Evolutionary conservation across 35 echinoderm and acorn worm species (phyloP).

Genomic region (Nesometra sesokonis): DNA sequence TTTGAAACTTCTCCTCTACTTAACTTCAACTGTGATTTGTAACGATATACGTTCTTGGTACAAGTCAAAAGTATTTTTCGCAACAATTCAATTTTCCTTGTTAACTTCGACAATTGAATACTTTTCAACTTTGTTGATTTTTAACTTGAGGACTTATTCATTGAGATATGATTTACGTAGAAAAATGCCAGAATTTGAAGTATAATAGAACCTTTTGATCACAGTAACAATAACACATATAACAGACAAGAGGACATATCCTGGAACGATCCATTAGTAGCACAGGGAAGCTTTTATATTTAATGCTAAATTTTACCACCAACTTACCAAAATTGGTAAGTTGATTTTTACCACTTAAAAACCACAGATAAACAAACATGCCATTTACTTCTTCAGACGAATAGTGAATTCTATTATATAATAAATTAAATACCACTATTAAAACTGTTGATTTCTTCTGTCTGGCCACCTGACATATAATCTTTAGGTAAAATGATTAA

Average conservation of each 20-base stretch:
- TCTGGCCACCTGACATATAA: too few species aligned
- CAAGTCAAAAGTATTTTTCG: neutral
- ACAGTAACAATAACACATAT: neutral
- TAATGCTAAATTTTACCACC: too few species aligned
- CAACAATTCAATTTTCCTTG: too few species aligned
- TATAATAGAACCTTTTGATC: neutral
- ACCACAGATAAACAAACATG: too few species aligned
- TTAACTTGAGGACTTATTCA: neutral
- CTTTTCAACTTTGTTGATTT: neutral
- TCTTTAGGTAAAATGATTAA: too few species aligned
- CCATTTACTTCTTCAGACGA: too few species aligned
- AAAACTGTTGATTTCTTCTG: too few species aligned
- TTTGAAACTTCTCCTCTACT: neutral
- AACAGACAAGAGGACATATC: neutral
- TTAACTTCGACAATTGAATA: neutral
- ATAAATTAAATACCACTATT: too few species aligned
- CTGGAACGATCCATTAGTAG: neutral
- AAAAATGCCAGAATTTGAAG: neutral
- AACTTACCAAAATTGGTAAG: too few species aligned
- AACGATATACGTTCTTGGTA: neutral
- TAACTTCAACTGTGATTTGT: neutral
- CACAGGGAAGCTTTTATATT: neutral
- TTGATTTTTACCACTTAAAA: too few species aligned
- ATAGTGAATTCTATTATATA: too few species aligned
- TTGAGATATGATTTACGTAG: neutral